Evolutionary conservation across 2,113 vertebrate species (phyloP).

Genomic region (Astur gentilis): DNA sequence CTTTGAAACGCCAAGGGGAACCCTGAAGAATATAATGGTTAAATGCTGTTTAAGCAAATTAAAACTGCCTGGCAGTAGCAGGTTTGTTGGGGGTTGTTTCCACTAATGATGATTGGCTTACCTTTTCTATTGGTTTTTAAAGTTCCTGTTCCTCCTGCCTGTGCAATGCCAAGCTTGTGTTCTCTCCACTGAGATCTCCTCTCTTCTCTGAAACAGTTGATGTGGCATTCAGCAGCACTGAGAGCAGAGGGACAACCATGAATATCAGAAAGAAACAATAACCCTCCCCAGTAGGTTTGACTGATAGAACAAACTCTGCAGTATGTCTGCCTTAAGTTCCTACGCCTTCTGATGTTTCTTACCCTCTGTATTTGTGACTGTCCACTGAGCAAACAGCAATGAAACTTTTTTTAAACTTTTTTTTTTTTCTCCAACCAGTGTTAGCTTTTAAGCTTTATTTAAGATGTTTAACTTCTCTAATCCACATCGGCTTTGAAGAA

Average conservation of each 20-base stretch:
- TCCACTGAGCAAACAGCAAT: not conserved
- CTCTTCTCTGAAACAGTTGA: not conserved
- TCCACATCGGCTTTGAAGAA: not conserved
- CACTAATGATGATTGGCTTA: not conserved
- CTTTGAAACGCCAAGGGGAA: not conserved
- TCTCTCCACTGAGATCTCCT: not conserved
- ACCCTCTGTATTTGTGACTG: not conserved
- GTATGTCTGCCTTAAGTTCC: not conserved
- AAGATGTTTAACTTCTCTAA: not conserved
- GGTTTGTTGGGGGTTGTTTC: not conserved
- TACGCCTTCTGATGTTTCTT: not conserved
- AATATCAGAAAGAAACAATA: not conserved
- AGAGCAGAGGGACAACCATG: accelerated
- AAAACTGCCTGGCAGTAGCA: not conserved
- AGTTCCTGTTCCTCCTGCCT: not conserved
- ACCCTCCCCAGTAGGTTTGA: not conserved
- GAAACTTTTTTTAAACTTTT: not conserved
- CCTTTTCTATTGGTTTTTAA: not conserved
- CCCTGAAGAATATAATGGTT: not conserved
- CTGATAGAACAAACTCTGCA: not conserved
- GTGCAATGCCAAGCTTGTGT: not conserved
- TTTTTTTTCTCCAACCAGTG: not conserved
- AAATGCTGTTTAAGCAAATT: not conserved
- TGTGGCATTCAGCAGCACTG: not conserved
- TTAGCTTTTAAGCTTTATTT: not conserved